Evolutionary conservation across 2,797 vertebrate genomes (phyloP), one percentile per base, ranked within the genome.

Genomic region (Ispidina picta): DNA sequence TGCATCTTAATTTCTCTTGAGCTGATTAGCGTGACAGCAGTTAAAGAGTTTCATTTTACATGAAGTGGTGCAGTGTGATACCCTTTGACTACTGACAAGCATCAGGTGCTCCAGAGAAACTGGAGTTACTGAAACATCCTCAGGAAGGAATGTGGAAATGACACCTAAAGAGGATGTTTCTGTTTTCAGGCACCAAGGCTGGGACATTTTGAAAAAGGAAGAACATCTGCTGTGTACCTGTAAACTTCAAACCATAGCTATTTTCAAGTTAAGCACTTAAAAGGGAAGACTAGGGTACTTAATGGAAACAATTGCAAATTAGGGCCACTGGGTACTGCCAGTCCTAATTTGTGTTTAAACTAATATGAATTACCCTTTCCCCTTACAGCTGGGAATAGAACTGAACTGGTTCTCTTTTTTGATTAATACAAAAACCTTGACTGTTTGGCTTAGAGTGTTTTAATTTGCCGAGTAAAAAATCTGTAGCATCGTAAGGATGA

Each of bases 1-100:
- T 91, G 25, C 44, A 55, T 86, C 48, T 69, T 78, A 48, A 85
- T 93, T 87, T 92, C 65, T 74, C 55, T 69, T 69, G 29, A 86
- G 62, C 59, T 72, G 63, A 51, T 86, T 89, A 76, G 75, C 21
- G 8, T 44, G 62, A 68, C 22, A 63, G 41, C 43, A 89, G 63
- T 69, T 87, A 65, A 55, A 51, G 41, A 39, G 12, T 48, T 74
- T 77, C 0, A 3, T 87, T 93, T 63, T 0, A 0, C 51, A 8
- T 86, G 25, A 89, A 75, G 18, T 81, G 72, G 14, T 83, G 70
- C 28, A 62, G n/a, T 48, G 71, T 46, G 12, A 58, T 33, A 83
- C 31, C 44, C 39, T 66, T 48, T 63, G 43, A 41, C 73, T 81
- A 39, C 46, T 10, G 4, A 31, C 39, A 43, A 75, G 26, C 26